Evolutionary conservation across 2,113 vertebrate genomes (phyloP).

Genomic region (Sinocyclocheilus rhinocerous): DNA sequence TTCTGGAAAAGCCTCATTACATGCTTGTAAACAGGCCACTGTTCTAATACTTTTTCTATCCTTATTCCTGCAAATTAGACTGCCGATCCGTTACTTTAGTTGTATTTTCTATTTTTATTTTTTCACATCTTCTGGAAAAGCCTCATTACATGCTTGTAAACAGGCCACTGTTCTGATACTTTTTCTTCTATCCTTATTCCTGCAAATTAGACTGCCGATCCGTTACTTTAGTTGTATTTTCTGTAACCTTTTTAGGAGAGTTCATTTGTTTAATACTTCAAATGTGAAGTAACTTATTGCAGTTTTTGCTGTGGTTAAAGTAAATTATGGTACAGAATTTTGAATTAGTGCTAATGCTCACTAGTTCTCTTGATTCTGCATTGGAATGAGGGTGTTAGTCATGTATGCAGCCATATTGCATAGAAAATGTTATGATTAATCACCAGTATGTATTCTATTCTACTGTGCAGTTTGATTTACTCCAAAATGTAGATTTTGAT

Average conservation of each 20-base stretch:
- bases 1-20: background rate
- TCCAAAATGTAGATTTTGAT: background rate
- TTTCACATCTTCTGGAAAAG: background rate
- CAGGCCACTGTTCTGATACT: background rate
- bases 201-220: background rate
- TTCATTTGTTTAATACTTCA: conserved; percentile 4
- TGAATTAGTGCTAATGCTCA: conserved; percentile 3
- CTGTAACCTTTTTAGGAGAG: background rate
- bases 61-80: background rate
- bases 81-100: background rate
- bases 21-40: background rate
- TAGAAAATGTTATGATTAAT: background rate
- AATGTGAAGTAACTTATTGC: conserved; percentile 27
- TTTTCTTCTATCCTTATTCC: too few species aligned
- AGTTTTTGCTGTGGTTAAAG: conserved; percentile 29
- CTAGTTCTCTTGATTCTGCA: conserved; percentile 18
- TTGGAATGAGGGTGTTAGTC: background rate
- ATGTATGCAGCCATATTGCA: background rate
- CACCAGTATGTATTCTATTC: conserved; percentile 5
- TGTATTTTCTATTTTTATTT: background rate
- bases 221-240: background rate
- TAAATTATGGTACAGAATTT: conserved; percentile 26
- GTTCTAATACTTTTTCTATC: too few species aligned
- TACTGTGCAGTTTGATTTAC: conserved; percentile 1
- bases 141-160: background rate